A percentile compares a stretch with the other conserved stretches of the same genome.
These are phyloP conservation scores for Sipha flava DNA, from an alignment of 1,140 invertebrate genomes.

Conservation along the genomic window DNA sequence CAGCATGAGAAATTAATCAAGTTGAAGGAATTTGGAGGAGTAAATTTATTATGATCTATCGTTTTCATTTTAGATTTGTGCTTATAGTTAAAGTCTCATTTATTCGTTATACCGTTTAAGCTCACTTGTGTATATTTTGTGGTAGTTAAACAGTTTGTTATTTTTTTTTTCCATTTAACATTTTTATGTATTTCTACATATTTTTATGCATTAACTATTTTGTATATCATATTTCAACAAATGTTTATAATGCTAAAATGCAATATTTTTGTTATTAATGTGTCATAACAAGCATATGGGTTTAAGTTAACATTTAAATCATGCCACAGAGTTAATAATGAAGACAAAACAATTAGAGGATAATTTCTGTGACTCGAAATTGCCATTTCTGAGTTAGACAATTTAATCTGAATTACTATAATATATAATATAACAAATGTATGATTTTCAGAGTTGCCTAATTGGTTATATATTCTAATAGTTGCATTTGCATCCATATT, in stretches of 20 bases:
- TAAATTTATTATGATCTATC: neutral
- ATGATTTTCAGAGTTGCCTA: neutral
- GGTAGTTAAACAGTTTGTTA: neutral
- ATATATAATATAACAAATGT: neutral
- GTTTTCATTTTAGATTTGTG: neutral
- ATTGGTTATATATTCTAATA: neutral
- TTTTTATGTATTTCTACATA: too few species aligned
- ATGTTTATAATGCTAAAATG: neutral
- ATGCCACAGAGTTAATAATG: neutral
- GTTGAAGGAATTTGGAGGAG: neutral
- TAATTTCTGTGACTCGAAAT: neutral
- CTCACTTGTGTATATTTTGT: neutral
- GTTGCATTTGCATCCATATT: slow-evolving; percentile 29
- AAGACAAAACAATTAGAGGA: neutral
- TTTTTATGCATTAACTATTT: too few species aligned
- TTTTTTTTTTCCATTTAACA: too few species aligned
- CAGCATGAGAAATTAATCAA: too few species aligned
- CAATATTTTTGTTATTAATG: neutral
- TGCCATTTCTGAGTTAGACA: neutral
- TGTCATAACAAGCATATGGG: neutral
- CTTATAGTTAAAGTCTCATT: neutral
- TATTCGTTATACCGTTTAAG: neutral
- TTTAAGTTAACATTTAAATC: neutral
- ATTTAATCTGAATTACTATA: neutral
- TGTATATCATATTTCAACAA: neutral